phyloP scores from a whole-genome alignment of 2,888 invertebrate genomes.

The Dolichopus griseipennis region DNA sequence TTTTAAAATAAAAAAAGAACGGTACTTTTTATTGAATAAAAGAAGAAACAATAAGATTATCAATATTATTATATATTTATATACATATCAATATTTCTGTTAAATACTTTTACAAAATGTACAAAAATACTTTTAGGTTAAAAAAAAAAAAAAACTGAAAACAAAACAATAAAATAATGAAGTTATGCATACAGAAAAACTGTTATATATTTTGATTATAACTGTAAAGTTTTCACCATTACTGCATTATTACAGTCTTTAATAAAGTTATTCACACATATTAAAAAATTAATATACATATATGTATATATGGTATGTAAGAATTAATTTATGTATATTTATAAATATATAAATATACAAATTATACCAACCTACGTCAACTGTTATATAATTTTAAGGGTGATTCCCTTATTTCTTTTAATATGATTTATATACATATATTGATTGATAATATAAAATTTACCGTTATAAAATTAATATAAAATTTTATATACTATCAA shows the following conservation, averaged over 20 bases:
- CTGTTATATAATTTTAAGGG: background rate
- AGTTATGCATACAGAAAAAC: constrained; percentile 13
- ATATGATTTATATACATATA: too few relatives aligned
- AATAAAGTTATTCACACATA: too few relatives aligned
- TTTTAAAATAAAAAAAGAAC: background rate
- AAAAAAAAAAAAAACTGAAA: background rate
- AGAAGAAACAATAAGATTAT: background rate
- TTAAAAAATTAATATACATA: too few relatives aligned
- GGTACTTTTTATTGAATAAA: too few relatives aligned
- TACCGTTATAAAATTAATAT: too few relatives aligned
- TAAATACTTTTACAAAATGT: background rate
- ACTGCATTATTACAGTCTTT: background rate
- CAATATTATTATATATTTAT: background rate
- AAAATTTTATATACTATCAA: too few relatives aligned
- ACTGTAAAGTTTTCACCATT: background rate
- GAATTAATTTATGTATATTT: too few relatives aligned
- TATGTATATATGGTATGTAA: too few relatives aligned
- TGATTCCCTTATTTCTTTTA: background rate
- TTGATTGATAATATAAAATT: too few relatives aligned
- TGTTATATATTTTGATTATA: background rate
- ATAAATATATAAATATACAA: too few relatives aligned
- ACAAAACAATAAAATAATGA: constrained; percentile 9
- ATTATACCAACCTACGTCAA: background rate
- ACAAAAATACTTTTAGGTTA: constrained; percentile 2
- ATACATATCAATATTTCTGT: background rate